Percentiles rank a stretch among this genome's conserved stretches.
Conservation (phyloP, 2,797 vertebrate species). For the Podarcis lilfordi region DNA sequence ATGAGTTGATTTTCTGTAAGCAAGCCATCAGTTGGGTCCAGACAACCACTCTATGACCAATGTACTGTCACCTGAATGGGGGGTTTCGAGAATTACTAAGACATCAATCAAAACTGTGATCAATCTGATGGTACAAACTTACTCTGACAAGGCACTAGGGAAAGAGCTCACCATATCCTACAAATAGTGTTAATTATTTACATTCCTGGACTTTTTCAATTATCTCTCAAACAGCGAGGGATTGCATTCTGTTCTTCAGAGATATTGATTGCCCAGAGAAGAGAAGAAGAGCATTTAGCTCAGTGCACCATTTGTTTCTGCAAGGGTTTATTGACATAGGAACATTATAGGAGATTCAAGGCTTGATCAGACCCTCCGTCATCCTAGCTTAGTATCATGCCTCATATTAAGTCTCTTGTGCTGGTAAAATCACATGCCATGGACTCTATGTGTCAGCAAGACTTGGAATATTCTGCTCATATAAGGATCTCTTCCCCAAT, state of each 20-base stretch:
- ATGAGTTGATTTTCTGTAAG: neutral
- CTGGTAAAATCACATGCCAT: neutral
- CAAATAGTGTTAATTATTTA: constrained; percentile 58
- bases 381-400: neutral
- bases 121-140: constrained; percentile 54
- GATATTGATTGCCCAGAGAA: neutral
- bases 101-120: constrained; percentile 42
- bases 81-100: constrained; percentile 13
- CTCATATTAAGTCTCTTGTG: neutral
- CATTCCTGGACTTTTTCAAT: constrained; percentile 35
- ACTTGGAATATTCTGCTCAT: neutral
- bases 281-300: constrained; percentile 6
- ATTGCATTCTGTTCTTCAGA: neutral
- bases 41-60: neutral
- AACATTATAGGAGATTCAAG: neutral
- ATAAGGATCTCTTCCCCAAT: neutral
- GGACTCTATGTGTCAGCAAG: neutral
- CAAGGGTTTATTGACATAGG: fast-evolving
- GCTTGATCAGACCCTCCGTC: neutral
- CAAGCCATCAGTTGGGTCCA: neutral
- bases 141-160: neutral
- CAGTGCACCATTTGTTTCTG: neutral
- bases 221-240: neutral
- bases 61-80: constrained; percentile 11
- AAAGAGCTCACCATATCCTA: neutral